These are phyloP conservation scores for Vannuccia rotundouncinata DNA, from an alignment of 2,888 invertebrate genomes.

Conservation along the genomic window DNA sequence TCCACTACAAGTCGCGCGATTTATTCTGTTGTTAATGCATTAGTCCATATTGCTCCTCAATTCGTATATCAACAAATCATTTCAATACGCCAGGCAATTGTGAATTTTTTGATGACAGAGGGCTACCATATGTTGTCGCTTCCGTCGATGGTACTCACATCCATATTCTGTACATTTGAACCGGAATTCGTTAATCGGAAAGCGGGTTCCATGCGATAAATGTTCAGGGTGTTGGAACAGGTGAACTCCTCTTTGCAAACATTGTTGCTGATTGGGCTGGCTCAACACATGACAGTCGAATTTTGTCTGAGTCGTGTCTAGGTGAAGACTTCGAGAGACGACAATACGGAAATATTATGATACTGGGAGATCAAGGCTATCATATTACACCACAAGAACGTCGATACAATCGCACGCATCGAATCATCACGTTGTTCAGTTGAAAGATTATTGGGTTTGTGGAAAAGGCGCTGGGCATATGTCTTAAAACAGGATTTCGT, in stretches of 20 bases:
- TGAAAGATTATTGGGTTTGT: too few species aligned
- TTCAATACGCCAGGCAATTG: not conserved
- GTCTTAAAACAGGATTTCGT: too few species aligned
- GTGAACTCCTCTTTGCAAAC: conserved; percentile 16
- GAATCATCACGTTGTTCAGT: too few species aligned
- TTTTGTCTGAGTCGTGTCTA: conserved; percentile 1
- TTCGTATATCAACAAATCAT: conserved; percentile 16
- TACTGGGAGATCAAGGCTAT: conserved; percentile 22
- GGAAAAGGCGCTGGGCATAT: too few species aligned
- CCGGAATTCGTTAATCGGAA: conserved; percentile 7
- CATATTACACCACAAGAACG: too few species aligned
- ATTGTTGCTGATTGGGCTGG: conserved; percentile 19
- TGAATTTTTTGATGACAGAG: not conserved
- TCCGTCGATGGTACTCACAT: conserved; percentile 17
- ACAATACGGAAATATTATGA: conserved; percentile 7
- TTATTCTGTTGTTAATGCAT: conserved; percentile 17
- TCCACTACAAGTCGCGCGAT: conserved; percentile 5
- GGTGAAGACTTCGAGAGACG: conserved; percentile 4
- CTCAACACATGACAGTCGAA: conserved; percentile 2
- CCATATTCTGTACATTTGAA: conserved; percentile 12
- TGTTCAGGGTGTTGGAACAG: not conserved
- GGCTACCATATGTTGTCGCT: conserved; percentile 7
- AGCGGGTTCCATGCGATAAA: not conserved
- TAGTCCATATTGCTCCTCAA: conserved; percentile 26
- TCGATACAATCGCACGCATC: too few species aligned